Percentiles rank a stretch among this genome's conserved stretches.
Evolutionary conservation across 2,888 invertebrate species (phyloP).

Genomic region (Eucriotettix oculatus): DNA sequence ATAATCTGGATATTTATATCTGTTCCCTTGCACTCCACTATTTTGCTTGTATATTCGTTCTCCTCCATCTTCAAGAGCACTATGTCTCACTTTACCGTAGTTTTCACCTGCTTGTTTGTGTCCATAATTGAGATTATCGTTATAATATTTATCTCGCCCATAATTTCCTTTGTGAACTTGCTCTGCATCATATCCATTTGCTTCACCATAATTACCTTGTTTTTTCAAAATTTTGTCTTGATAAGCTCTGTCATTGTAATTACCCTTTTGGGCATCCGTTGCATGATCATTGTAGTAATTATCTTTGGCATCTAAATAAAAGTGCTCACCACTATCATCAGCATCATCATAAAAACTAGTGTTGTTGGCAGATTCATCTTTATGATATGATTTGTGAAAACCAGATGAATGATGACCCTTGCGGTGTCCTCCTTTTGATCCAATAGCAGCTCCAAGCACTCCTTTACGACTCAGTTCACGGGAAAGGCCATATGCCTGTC

Average conservation of each 20-base stretch:
- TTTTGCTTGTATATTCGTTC: too few relatives aligned
- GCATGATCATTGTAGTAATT: slow-evolving; percentile 5
- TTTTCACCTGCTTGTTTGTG: not conserved
- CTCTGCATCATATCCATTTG: not conserved
- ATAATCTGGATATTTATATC: too few relatives aligned
- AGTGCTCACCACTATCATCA: slow-evolving; percentile 10
- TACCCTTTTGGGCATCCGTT: slow-evolving; percentile 3
- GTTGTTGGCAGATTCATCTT: slow-evolving; percentile 15
- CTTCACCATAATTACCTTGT: not conserved
- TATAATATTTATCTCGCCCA: not conserved
- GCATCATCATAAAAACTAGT: slow-evolving; percentile 14
- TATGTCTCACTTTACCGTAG: not conserved
- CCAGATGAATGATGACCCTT: slow-evolving; percentile 14
- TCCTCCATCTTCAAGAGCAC: not conserved
- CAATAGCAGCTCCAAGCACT: slow-evolving; percentile 3
- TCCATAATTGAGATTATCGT: not conserved
- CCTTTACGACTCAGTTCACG: slow-evolving; percentile 11
- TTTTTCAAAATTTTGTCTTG: slow-evolving; percentile 1
- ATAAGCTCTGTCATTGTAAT: slow-evolving; percentile 5
- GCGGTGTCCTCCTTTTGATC: slow-evolving; percentile 10
- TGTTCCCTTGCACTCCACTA: too few relatives aligned
- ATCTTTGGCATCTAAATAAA: slow-evolving; percentile 3
- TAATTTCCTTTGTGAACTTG: not conserved
- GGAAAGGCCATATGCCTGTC: slow-evolving; percentile 10
- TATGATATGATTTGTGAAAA: slow-evolving; percentile 15